A percentile compares a stretch with the other conserved stretches of the same genome.
These are phyloP conservation scores for Oreochromis tanganicae DNA, from an alignment of 2,113 vertebrate genomes.

Conservation along the genomic window DNA sequence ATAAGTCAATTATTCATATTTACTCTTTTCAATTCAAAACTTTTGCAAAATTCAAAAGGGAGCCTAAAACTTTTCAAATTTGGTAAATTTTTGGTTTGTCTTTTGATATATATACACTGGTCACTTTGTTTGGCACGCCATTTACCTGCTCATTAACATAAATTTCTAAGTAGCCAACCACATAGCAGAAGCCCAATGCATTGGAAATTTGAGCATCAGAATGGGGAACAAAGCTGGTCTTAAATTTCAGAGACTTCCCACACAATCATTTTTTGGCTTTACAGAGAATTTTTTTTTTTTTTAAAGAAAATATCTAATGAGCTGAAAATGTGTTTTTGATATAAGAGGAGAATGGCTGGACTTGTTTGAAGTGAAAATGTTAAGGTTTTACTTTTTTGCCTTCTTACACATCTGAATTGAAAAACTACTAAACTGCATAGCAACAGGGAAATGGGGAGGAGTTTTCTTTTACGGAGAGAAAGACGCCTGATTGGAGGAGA, in stretches of 20 bases:
- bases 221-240: neutral
- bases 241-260: neutral
- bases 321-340: neutral
- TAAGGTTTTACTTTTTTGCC: neutral
- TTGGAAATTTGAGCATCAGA: neutral
- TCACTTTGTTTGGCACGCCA: fast-evolving
- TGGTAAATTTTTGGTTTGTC: neutral
- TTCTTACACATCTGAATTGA: neutral
- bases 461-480: neutral
- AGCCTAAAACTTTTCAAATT: neutral
- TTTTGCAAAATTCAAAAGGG: neutral
- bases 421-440: neutral
- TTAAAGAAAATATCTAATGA: neutral
- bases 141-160: neutral
- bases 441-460: neutral
- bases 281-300: neutral
- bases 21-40: neutral
- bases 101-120: neutral
- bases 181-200: neutral
- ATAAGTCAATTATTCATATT: neutral
- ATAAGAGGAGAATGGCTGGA: neutral
- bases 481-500: neutral
- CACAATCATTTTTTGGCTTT: neutral
- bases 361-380: neutral
- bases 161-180: neutral